These are phyloP conservation scores for Labrus mixtus DNA, from an alignment of 2,113 vertebrate species.

Conservation along the genomic window DNA sequence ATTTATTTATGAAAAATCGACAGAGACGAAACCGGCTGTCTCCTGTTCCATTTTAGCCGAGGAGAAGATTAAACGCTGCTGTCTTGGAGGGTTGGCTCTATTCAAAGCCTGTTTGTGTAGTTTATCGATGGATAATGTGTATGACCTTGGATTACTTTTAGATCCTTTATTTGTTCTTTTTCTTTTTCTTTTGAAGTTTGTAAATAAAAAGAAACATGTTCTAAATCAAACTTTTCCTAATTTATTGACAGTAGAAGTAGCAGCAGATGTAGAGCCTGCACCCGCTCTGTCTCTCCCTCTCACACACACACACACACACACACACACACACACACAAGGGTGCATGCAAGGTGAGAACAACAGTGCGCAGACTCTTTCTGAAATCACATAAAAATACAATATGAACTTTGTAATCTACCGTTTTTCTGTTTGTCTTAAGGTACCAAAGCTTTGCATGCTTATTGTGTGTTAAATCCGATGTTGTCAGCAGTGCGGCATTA, in stretches of 20 bases:
- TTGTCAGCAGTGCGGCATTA: background rate
- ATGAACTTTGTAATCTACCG: background rate
- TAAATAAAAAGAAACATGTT: conserved; percentile 83
- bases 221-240: conserved; percentile 52
- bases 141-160: conserved; percentile 65
- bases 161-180: conserved; percentile 31
- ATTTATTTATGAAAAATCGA: conserved; percentile 77
- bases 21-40: conserved; percentile 50
- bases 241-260: conserved; percentile 32
- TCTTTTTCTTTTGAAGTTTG: conserved; percentile 73
- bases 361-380: too few species aligned
- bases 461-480: background rate
- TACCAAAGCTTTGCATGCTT: background rate
- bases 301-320: conserved; percentile 13
- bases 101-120: conserved; percentile 67
- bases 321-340: background rate
- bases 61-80: conserved; percentile 67
- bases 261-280: background rate
- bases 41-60: conserved; percentile 63
- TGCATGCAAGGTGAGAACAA: background rate
- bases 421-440: background rate
- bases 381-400: background rate
- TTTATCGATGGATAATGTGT: conserved; percentile 64
- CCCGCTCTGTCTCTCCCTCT: background rate
- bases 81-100: conserved; percentile 59